Evolutionary conservation across 2,888 invertebrate species (phyloP).

Genomic region (Ecliptopera silaceata): DNA sequence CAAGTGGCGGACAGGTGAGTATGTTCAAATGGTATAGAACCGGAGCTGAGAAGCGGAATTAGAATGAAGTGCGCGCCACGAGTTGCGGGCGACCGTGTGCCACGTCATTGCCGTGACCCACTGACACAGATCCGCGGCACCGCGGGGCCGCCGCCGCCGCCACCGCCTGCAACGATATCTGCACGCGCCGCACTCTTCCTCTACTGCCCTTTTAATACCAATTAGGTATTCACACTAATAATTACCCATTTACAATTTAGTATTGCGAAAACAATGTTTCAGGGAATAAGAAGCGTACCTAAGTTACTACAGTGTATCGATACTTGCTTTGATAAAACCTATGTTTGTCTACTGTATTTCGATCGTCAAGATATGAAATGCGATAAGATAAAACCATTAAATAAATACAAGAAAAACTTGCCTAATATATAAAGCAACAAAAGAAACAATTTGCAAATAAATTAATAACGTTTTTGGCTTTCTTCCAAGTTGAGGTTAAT

Average conservation of each 20-base stretch:
- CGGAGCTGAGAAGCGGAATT: conserved; percentile 75
- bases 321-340: neutral
- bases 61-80: conserved; percentile 75
- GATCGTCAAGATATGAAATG: neutral
- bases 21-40: conserved; percentile 26
- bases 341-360: neutral
- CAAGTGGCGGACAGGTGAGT: conserved; percentile 23
- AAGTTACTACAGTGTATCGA: neutral
- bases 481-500: neutral
- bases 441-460: neutral
- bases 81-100: conserved; percentile 73
- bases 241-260: conserved; percentile 29
- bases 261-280: conserved; percentile 14
- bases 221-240: conserved; percentile 20
- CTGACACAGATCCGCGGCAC: conserved; percentile 86
- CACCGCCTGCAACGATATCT: conserved; percentile 76
- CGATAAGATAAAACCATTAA: neutral
- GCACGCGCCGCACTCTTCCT: conserved; percentile 75
- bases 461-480: neutral
- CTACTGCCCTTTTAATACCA: conserved; percentile 60
- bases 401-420: neutral
- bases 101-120: conserved; percentile 87
- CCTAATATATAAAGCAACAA: neutral
- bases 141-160: conserved; percentile 69
- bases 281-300: neutral